Conservation (phyloP, 37 sponge, comb jelly and placozoan genomes). For the Axinella damicornis region DNA sequence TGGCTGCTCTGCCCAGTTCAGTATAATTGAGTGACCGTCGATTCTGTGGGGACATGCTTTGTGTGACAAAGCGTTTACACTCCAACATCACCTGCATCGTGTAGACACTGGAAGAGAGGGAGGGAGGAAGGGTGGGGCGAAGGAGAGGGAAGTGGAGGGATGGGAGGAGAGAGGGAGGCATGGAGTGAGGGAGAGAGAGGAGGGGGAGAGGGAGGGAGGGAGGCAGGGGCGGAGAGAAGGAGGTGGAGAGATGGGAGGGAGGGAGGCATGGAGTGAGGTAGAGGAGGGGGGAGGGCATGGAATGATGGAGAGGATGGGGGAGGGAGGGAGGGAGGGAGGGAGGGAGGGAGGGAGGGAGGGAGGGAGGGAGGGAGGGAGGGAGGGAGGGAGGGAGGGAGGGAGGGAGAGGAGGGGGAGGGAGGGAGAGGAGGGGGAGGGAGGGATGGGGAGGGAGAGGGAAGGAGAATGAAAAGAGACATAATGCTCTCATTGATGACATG, state of each 20-base stretch:
- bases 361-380: background rate
- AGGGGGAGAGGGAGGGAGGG: background rate
- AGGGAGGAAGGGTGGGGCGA: background rate
- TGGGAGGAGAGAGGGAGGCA: background rate
- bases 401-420: background rate
- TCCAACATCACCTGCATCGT: conserved; percentile 85
- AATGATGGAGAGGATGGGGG: too few relatives aligned
- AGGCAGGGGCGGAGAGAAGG: too few relatives aligned
- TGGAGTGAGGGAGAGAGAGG: background rate
- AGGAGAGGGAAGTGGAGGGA: background rate
- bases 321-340: too few relatives aligned
- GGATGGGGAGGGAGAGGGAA: too few relatives aligned
- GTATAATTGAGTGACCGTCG: conserved; percentile 57
- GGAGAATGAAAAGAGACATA: too few relatives aligned
- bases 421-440: background rate
- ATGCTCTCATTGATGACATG: too few relatives aligned
- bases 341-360: too few relatives aligned
- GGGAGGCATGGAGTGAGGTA: too few relatives aligned
- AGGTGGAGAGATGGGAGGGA: background rate
- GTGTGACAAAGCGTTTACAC: conserved; percentile 39
- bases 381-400: background rate
- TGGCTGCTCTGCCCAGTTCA: conserved; percentile 48
- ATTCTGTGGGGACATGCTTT: conserved; percentile 22
- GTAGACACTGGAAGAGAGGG: conserved; percentile 65
- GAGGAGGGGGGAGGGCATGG: too few relatives aligned